Evolutionary conservation across 1,140 invertebrate genomes (phyloP), one percentile per base, ranked within the genome.

Genomic region (Stenopsyche tienmushanensis): DNA sequence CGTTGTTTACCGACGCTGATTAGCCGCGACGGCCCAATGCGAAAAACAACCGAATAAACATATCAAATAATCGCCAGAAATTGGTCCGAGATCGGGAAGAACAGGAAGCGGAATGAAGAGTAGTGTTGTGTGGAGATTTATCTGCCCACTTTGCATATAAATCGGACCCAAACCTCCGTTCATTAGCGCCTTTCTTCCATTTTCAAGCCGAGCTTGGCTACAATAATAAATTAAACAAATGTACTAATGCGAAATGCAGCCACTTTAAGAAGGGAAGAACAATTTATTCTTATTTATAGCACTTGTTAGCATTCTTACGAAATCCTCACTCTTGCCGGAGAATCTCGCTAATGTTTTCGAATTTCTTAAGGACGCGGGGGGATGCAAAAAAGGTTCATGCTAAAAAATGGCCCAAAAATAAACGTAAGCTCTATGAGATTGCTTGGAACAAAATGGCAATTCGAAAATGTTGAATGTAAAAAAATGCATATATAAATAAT

Each of bases 171-270:
- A 63, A 15, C 47, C 10, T 10, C n/a, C 29, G 34, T 60, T 60
- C 49, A 55, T 55, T 64, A 62, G 60, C 49, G 60, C 10, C 25
- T 42, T 62, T 64, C 23, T 58, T 64, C 26, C 26, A n/a, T 60
- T 60, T 49, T 49, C 24, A 15, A 26, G 13, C 9, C 15, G 15
- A 17, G 34, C 15, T 52, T 41, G 44, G 49, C 17, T 20, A 44
- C 24, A 49, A 58, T 58, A 65, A 58, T 60, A 65, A 65, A 59
- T 42, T 63, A 25, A 63, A 49, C 54, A 59, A 69, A 65, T 39
- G 55, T 62, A 41, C 58, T 24, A 20, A 45, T 42, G 21, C 17
- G 34, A 65, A 69, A 65, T 65, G 62, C 62, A 69, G 58, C 63
- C 49, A 59, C 53, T 47, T 47, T 66, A 58, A 62, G 44, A 52